phyloP scores from a whole-genome alignment of 2,797 vertebrate species.

The Momotus momota region DNA sequence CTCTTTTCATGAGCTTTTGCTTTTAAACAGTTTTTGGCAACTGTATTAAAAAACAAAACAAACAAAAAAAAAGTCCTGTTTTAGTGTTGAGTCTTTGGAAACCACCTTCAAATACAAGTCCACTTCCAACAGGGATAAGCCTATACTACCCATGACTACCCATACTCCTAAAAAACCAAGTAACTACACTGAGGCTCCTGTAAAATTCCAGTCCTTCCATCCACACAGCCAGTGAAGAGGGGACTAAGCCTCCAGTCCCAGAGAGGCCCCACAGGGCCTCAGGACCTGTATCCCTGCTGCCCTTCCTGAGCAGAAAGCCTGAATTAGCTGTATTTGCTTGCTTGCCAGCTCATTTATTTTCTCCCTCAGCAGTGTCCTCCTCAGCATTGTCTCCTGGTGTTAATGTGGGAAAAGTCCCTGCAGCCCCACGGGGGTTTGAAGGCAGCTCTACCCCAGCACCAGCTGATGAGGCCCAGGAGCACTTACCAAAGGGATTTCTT shows the following conservation, averaged over 20 bases:
- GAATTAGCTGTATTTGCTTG: neutral
- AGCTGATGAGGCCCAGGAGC: neutral
- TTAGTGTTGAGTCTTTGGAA: neutral
- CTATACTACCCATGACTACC: neutral
- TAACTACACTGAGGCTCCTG: neutral
- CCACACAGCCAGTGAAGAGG: neutral
- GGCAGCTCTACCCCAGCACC: neutral
- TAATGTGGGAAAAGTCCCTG: neutral
- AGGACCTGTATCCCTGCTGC: accelerated
- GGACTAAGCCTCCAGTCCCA: neutral
- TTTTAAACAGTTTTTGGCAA: neutral
- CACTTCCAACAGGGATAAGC: neutral
- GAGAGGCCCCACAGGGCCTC: neutral
- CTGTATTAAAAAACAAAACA: neutral
- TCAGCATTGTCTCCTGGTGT: accelerated
- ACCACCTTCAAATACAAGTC: neutral
- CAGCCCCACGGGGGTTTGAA: neutral
- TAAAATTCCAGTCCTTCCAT: neutral
- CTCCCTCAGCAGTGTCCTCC: neutral
- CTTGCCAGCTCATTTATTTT: neutral
- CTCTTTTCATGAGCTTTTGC: neutral
- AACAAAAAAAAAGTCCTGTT: neutral
- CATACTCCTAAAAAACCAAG: neutral
- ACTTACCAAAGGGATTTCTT: neutral
- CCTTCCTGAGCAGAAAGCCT: neutral